phyloP scores from a whole-genome alignment of 2,113 vertebrate genomes.

The Crotalus helleri region DNA sequence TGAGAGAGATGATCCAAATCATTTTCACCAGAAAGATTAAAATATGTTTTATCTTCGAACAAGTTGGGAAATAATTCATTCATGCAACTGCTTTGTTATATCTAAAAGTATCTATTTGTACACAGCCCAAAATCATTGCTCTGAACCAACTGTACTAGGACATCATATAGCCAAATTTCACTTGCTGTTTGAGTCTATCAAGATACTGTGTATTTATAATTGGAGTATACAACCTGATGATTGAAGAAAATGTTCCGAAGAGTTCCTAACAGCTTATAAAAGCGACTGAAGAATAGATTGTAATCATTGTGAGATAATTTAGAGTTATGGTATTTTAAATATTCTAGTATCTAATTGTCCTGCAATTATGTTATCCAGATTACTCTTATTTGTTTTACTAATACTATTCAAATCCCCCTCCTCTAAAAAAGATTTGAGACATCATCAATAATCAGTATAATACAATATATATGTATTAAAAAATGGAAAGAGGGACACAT shows the following conservation, averaged over 20 bases:
- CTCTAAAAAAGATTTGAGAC: neutral
- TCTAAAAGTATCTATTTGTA: neutral
- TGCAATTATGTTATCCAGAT: neutral
- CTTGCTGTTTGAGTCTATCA: neutral
- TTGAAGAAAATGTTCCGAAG: neutral
- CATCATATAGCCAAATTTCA: no score
- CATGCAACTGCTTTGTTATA: neutral
- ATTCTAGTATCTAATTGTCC: neutral
- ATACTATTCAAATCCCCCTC: neutral
- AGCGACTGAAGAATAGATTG: neutral
- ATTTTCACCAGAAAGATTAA: neutral
- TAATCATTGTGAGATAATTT: neutral
- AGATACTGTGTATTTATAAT: neutral
- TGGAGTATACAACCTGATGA: neutral
- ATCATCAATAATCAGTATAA: neutral
- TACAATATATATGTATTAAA: no score
- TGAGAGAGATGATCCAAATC: neutral
- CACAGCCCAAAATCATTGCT: neutral
- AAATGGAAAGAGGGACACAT: no score
- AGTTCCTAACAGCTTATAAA: neutral
- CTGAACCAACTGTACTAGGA: neutral
- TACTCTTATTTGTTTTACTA: neutral
- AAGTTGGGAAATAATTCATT: neutral
- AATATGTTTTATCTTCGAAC: neutral
- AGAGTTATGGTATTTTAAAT: neutral